phyloP scores from a whole-genome alignment of 2,113 vertebrate species.

The Axis porcinus region DNA sequence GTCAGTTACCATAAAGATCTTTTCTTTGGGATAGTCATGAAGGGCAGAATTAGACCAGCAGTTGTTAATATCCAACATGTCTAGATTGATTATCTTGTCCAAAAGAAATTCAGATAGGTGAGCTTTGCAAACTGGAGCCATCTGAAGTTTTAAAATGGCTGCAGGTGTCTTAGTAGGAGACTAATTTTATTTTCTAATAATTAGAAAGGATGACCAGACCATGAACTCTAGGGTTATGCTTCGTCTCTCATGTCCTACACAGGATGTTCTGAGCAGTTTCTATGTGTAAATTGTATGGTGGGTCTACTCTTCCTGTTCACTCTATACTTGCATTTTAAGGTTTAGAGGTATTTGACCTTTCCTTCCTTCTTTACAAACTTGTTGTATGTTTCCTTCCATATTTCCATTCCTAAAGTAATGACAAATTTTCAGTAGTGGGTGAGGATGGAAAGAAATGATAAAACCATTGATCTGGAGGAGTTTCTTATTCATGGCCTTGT shows the following conservation, averaged over 20 bases:
- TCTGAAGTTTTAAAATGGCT: slow-evolving; percentile 70
- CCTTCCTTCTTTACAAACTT: slow-evolving; percentile 17
- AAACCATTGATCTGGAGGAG: neutral
- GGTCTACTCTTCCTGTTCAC: slow-evolving; percentile 58
- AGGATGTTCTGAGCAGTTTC: slow-evolving; percentile 74
- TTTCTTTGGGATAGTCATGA: neutral
- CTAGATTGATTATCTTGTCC: slow-evolving; percentile 51
- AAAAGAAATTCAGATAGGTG: slow-evolving; percentile 36
- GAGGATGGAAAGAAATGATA: slow-evolving; percentile 3
- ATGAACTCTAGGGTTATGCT: slow-evolving; percentile 77
- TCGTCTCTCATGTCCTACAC: slow-evolving; percentile 69
- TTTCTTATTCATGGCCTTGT: neutral
- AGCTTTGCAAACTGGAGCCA: slow-evolving; percentile 49
- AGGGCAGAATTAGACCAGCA: neutral
- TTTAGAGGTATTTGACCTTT: neutral
- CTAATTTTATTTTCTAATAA: slow-evolving; percentile 78
- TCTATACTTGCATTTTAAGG: slow-evolving; percentile 49
- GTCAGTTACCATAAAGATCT: neutral
- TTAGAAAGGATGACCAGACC: slow-evolving; percentile 76
- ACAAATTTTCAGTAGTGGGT: slow-evolving; percentile 35
- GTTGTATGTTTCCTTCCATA: slow-evolving; percentile 6
- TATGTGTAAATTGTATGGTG: slow-evolving; percentile 69
- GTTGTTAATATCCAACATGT: neutral
- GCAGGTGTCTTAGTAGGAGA: slow-evolving; percentile 78
- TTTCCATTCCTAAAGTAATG: slow-evolving; percentile 22